Evolutionary conservation across 2,797 vertebrate species (phyloP).

Genomic region (Spinus pinus): DNA sequence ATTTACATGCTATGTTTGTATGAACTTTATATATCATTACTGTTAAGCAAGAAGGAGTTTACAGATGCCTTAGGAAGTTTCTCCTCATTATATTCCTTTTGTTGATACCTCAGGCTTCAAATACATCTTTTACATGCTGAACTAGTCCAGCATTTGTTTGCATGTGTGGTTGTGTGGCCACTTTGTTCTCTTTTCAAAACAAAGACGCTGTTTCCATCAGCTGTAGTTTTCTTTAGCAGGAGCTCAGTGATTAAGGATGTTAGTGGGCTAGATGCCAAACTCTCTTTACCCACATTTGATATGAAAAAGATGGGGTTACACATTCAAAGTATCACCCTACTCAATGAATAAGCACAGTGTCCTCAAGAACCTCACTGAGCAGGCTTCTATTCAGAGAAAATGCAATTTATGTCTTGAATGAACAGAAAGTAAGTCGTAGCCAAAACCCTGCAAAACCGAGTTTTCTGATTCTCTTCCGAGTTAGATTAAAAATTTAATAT

Average conservation of each 20-base stretch:
- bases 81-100: neutral
- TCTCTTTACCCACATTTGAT: neutral
- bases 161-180: neutral
- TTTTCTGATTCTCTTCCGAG: neutral
- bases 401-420: neutral
- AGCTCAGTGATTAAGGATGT: neutral
- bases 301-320: neutral
- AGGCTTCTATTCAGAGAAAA: neutral
- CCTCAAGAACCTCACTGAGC: neutral
- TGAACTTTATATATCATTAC: neutral
- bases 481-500: neutral
- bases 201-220: neutral
- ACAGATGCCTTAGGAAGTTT: neutral
- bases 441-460: neutral
- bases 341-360: neutral
- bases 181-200: neutral
- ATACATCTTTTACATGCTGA: neutral
- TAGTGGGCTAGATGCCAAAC: neutral
- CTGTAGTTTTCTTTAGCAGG: neutral
- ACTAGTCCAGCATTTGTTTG: neutral
- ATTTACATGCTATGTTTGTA: neutral
- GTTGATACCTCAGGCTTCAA: neutral
- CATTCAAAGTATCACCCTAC: neutral
- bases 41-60: neutral
- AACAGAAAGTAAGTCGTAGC: neutral